Evolutionary conservation across 2,113 vertebrate genomes (phyloP), one percentile per base, ranked within the genome.

Genomic region (Ctenomys sociabilis): DNA sequence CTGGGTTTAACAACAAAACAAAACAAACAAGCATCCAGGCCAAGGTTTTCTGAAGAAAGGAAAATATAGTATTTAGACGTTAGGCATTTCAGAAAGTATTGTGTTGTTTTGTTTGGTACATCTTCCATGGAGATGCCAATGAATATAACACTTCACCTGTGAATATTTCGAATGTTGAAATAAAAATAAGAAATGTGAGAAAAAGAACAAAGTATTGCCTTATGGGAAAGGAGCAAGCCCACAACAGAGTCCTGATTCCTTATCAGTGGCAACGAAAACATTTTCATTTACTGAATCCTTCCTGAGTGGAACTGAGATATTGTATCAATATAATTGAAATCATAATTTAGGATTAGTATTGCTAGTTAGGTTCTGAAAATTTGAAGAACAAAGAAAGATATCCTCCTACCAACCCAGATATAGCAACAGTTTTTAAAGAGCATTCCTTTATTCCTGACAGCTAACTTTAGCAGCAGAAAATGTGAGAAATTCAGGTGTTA

Each of bases 111-210:
- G 68, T 85, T 95, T 95, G 81, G 88, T 98, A 92, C 96, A 84
- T 97, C 94, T 95, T 24, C 63, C 95, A 66, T 96, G 94, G 95
- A 98, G 96, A 95, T 96, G 54, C 96, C 90, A 85, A 82, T 97
- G 96, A 95, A 93, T 95, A 95, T 87, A 97, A 21, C 93, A 91
- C 85, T 98, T 83, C 95, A 97, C 83, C 66, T 98, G 98, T 98
- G 98, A 98, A 95, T 96, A 98, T 91, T 70, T 97, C 97, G 97
- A 97, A 97, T 98, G 97, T 98, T 98, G 75, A 98, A 98, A 98
- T 98, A 98, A 98, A 98, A 98, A 68, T 17, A 12, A 93, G 78
- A 98, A 97, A 95, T 61, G 40, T 90, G 8, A 49, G 12, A 49
- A 49, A 49, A 49, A 49, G 49, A 57, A 57, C 16, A 16, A 57